Base-by-base conservation (phyloP, 2,797 vertebrate genomes). In the Malacoctenus gilli region DNA sequence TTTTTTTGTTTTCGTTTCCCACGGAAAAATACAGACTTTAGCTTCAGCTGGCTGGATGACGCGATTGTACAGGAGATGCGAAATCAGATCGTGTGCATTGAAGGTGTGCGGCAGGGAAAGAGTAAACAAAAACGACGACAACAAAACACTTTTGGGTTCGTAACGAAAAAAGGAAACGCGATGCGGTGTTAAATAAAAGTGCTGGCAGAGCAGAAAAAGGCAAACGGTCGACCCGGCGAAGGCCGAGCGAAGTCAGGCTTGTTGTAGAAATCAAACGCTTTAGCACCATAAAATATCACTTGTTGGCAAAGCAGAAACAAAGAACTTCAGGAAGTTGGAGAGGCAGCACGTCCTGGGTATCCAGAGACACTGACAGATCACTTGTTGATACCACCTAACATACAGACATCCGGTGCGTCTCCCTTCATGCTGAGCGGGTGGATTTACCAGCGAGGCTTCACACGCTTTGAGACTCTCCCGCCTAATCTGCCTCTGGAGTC, bases 11-110 rank as follows among this genome's bases (percentile, higher is more conserved):
- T n/a, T n/a, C 16, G 70, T 67, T 50, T 43, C 56, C 63, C 67
- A 61, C 75, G 25, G 38, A 28, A 75, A 75, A 73, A 76, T 81
- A 83, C 82, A 85, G 85, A 86, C 83, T 80, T 85, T 64, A 64
- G 83, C 83, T 76, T 80, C 55, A 78, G 80, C 80, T 74, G 75
- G 66, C 36, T 70, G 75, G 59, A 72, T 68, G 70, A 62, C 31
- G 38, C 44, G 13, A 56, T 69, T 65, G 70, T 62, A 70, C 75
- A 77, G 50, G 8, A 65, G 77, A 74, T 54, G 70, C 63, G 57
- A 15, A 56, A 43, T 44, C 10, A 34, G 39, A 38, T n/a, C n/a
- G n/a, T n/a, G n/a, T n/a, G n/a, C n/a, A n/a, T n/a, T n/a, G n/a
- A n/a, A n/a, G n/a, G n/a, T n/a, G n/a, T n/a, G n/a, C n/a, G n/a